Conservation (phyloP, 1,140 invertebrate species). For the Pygmarrhopalites habei region DNA sequence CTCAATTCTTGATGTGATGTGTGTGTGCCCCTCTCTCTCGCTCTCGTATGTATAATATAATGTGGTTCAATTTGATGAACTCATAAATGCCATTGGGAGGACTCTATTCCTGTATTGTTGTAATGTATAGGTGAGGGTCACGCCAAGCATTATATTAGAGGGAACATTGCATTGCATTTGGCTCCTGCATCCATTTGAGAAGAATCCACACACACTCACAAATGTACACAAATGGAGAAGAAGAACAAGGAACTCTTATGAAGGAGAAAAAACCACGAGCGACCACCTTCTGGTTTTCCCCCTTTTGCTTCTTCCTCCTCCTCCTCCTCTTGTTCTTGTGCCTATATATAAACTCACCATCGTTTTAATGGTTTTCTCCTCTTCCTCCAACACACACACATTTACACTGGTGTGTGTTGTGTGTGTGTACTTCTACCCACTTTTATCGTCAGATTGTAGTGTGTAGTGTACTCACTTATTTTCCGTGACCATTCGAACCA, state of each 20-base stretch:
- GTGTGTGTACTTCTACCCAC: too few species aligned
- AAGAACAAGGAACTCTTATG: not conserved
- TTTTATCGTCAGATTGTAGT: not conserved
- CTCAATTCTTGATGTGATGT: too few species aligned
- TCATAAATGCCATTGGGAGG: constrained; percentile 16
- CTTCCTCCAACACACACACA: too few species aligned
- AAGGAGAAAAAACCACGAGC: not conserved
- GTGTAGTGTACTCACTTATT: constrained; percentile 5
- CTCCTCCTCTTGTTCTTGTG: not conserved
- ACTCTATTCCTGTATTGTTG: not conserved
- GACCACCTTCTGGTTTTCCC: constrained; percentile 4
- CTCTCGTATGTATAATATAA: too few species aligned
- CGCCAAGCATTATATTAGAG: not conserved
- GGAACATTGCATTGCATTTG: not conserved
- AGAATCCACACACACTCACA: not conserved
- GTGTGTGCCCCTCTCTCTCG: too few species aligned
- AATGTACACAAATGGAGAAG: not conserved
- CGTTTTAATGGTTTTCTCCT: not conserved
- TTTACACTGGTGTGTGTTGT: too few species aligned
- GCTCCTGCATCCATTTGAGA: not conserved
- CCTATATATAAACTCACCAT: not conserved
- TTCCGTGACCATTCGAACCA: constrained; percentile 11
- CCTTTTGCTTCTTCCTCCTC: not conserved
- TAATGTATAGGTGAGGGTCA: constrained; percentile 17
- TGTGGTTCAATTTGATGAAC: constrained; percentile 19